A percentile compares a stretch with the other conserved stretches of the same genome.
These are phyloP conservation scores for Ptyas mucosa DNA, from an alignment of 2,113 vertebrate genomes.

Conservation along the genomic window DNA sequence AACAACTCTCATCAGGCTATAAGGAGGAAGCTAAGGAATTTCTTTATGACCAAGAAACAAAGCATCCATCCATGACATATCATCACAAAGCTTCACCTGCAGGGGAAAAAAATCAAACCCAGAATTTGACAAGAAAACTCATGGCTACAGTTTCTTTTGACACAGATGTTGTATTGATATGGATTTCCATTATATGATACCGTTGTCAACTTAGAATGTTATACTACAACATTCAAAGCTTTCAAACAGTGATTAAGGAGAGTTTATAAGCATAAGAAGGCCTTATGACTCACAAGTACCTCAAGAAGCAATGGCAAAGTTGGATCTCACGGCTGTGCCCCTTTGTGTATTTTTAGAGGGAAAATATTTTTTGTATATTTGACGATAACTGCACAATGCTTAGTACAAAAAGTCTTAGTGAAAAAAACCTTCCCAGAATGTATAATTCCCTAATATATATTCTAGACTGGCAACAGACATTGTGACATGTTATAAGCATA, in stretches of 20 bases:
- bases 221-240: not conserved
- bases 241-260: not conserved
- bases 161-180: not conserved
- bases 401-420: not conserved
- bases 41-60: not conserved
- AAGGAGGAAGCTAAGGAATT: not conserved
- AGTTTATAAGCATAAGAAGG: not conserved
- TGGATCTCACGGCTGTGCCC: not conserved
- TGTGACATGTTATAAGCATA: constrained; percentile 35
- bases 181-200: not conserved
- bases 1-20: not conserved
- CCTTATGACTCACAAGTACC: not conserved
- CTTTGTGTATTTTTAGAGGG: not conserved
- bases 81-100: not conserved
- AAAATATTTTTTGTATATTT: not conserved
- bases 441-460: constrained; percentile 32
- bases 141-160: not conserved
- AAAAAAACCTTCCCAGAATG: not conserved
- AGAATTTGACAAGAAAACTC: not conserved
- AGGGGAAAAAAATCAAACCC: not conserved
- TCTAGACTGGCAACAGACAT: not conserved
- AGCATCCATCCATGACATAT: not conserved
- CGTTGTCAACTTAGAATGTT: not conserved
- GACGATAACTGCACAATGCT: not conserved
- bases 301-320: not conserved